Base-by-base conservation (phyloP, 2,888 invertebrate species). In the Plebejus melissa region DNA sequence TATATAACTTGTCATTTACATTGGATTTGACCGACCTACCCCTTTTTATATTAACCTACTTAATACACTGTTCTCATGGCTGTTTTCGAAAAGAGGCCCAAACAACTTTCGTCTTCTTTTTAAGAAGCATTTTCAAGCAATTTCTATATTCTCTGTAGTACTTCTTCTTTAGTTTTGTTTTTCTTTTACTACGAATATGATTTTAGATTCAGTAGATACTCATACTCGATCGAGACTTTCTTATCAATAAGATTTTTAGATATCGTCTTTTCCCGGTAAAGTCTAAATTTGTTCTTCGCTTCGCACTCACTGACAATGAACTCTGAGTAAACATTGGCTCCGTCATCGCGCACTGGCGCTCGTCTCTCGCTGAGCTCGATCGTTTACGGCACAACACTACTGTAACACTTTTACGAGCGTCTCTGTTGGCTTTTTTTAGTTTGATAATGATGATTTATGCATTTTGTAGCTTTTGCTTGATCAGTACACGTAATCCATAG, bases 231-330 rank as follows among this genome's bases (percentile, higher is more conserved):
- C 13, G 50, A 50, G 13, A 13, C 50, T 60, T 60, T 28, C 9
- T 60, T 60, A 60, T 58, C 58, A 58, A 22, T 58, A 6, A n/a
- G 58, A 58, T 22, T 7, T 9, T 58, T 9, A 22, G 22, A 58
- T 58, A 81, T 79, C 79, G 81, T 81, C 81, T 82, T 82, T 87
- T 86, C 87, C 82, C 81, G 82, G 88, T 88, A 82, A 83, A 83
- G 83, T 90, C 88, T 90, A 90, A 90, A 89, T 90, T 88, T 89
- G 88, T 88, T 89, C 86, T 83, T 84, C 86, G 86, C 88, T 89
- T 90, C 84, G 89, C 89, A 88, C 88, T 89, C 87, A 54, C 54
- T 54, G 92, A 93, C 92, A 91, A 91, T 93, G 93, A 93, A 92
- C 92, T 90, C 90, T 86, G 83, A 84, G 87, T 91, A 91, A 91